Percentiles rank a stretch among this genome's conserved stretches.
Evolutionary conservation across 2,888 invertebrate species (phyloP).

Genomic region (Eupithecia subumbrata): DNA sequence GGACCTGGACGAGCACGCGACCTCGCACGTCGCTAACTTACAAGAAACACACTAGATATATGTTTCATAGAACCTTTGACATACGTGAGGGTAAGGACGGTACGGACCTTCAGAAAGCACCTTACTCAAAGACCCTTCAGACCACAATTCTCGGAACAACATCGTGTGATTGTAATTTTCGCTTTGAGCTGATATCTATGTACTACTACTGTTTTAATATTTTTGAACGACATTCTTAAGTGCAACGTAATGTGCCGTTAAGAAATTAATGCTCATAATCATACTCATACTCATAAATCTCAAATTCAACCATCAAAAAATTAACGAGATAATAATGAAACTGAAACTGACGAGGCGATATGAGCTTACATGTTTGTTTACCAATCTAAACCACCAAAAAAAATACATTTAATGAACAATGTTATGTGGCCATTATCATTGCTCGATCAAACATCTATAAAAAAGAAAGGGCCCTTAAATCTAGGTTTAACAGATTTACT

Average conservation of each 20-base stretch:
- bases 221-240: too few species aligned
- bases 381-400: neutral
- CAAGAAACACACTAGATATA: neutral
- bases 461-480: neutral
- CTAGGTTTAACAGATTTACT: neutral
- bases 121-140: neutral
- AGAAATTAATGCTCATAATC: too few species aligned
- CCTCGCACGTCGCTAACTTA: constrained; percentile 4
- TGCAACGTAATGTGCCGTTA: too few species aligned
- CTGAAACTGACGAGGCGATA: neutral
- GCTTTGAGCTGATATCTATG: neutral
- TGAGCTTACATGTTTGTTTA: neutral
- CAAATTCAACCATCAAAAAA: too few species aligned
- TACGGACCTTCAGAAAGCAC: neutral
- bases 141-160: neutral
- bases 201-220: too few species aligned
- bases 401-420: too few species aligned
- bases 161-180: neutral
- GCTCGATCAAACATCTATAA: neutral
- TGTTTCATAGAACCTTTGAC: neutral
- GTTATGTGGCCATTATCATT: neutral
- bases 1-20: constrained; percentile 44
- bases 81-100: neutral
- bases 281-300: too few species aligned
- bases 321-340: neutral